Base-by-base conservation (phyloP, 2,797 vertebrate genomes). In the Enteromius paludinosus region DNA sequence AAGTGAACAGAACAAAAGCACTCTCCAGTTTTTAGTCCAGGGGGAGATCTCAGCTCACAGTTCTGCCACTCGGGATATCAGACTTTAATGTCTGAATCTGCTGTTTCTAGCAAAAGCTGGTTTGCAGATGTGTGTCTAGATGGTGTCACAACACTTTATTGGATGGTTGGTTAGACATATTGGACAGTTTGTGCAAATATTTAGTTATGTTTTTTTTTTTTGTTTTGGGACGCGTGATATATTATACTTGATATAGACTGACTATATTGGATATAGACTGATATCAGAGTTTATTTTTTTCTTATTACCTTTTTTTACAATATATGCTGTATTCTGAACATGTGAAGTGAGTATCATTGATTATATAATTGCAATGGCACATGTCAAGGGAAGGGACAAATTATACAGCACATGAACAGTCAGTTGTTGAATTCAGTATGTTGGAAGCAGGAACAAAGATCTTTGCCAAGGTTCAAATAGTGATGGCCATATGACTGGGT, bases 1-100 rank as follows among this genome's bases (percentile, higher is more conserved):
- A 84, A 84, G 74, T 56, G 43, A 79, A 82, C 11, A 75, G 43
- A 79, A 82, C 64, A 75, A 35, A 79, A 80, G 71, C 71, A 66
- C 45, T 76, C 62, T 75, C 30, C 76, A 69, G 81, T 28, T 79
- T 69, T 83, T 14, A 23, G 47, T 69, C 62, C 18, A 14, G 56
- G 4, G 64, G 75, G 81, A 81, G 64, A 65, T 77, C 76, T 79
- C 30, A 3, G 15, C 71, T 64, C 71, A 25, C 69, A 65, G 52
- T 65, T 81, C 66, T 62, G 20, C 47, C 71, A 80, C 28, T 68
- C 49, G 62, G 23, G 70, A 83, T 74, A 83, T 80, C 81, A 79
- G 45, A 20, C 77, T 83, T 66, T 70, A 62, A 85, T 74, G 49
- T 20, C 45, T 71, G 47, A 82, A 64, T 20, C 70, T 43, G 25